Evolutionary conservation across 2,888 invertebrate genomes (phyloP), one percentile per base, ranked within the genome.

Genomic region (Capitulum mitella): DNA sequence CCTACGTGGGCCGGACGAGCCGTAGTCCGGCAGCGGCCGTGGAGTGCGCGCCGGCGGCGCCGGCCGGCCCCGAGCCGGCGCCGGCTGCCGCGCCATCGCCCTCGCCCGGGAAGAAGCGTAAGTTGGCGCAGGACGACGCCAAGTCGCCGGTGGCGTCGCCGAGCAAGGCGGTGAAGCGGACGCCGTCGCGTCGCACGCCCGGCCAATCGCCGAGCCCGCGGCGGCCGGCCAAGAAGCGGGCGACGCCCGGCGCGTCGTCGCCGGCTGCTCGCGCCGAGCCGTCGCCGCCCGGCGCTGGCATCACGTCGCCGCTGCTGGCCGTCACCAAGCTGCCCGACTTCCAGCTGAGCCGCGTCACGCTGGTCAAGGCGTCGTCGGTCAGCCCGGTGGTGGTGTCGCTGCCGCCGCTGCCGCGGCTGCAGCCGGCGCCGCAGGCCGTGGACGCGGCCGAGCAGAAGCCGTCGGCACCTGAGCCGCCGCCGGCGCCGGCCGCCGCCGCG

Each of bases 141-240:
- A 87, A 92, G 94, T 84, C 91, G 91, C 84, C 91, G 92, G 80
- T 94, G 95, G 1, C 87, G 98, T 78, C 89, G 90, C 83, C 94
- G 92, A 84, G 90, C 92, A 82, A 98, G 98, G 98, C 92, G 92
- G 61, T 98, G 98, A 3, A 97, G 98, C 0, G 89, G 98, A 81
- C 98, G 98, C 77, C 95, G 97, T 0, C 98, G 98, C 85, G 93
- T 95, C 1, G 98, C 98, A 86, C 98, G 98, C 0, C 97, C 98
- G 83, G 98, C 98, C 87, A 98, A 98, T 89, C 92, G 93, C 86
- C 86, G 84, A 82, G 34, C 34, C 54, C 70, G 26, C 70, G 37
- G 26, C 22, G 70, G 40, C 70, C 40, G 1, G 70, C 70, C 70
- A 70, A 40, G 40, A 70, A 70, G 37, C 34, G n/a, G 54, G 37